Evolutionary conservation across 2,113 vertebrate genomes (phyloP).

Genomic region (Gallinago jamesoni): DNA sequence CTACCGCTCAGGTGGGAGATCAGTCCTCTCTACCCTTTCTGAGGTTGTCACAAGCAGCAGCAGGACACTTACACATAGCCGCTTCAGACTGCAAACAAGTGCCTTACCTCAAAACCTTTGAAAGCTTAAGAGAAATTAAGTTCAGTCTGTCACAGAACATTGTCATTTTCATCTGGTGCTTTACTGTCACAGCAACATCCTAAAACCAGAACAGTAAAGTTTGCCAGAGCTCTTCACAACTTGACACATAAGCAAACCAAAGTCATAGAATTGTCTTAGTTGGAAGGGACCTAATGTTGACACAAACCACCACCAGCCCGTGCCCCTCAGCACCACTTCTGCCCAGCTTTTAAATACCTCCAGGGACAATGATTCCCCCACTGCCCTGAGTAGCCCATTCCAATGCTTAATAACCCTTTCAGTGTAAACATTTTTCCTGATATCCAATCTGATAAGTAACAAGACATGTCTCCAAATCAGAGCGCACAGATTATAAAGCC

Average conservation of each 20-base stretch:
- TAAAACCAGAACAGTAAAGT: not conserved
- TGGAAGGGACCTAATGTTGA: too few relatives aligned
- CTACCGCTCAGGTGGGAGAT: not conserved
- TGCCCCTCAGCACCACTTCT: too few relatives aligned
- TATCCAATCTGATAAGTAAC: not conserved
- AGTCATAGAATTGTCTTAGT: not conserved
- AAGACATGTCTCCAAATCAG: not conserved
- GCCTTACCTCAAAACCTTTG: not conserved
- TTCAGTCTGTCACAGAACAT: not conserved
- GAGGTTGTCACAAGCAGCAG: not conserved
- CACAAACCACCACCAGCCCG: too few relatives aligned
- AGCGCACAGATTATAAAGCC: not conserved
- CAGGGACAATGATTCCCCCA: too few relatives aligned
- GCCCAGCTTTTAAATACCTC: too few relatives aligned
- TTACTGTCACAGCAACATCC: not conserved
- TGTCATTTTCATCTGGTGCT: not conserved
- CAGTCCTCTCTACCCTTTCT: not conserved
- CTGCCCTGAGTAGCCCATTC: too few relatives aligned
- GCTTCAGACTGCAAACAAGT: not conserved
- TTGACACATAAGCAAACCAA: fast-evolving
- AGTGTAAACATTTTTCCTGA: too few relatives aligned
- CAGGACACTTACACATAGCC: not conserved
- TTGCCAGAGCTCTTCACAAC: not conserved
- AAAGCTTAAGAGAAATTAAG: not conserved
- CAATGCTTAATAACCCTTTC: too few relatives aligned